A percentile compares a stretch with the other conserved stretches of the same genome.
Conservation (phyloP, 2,113 vertebrate genomes). For the Cardinalis cardinalis region DNA sequence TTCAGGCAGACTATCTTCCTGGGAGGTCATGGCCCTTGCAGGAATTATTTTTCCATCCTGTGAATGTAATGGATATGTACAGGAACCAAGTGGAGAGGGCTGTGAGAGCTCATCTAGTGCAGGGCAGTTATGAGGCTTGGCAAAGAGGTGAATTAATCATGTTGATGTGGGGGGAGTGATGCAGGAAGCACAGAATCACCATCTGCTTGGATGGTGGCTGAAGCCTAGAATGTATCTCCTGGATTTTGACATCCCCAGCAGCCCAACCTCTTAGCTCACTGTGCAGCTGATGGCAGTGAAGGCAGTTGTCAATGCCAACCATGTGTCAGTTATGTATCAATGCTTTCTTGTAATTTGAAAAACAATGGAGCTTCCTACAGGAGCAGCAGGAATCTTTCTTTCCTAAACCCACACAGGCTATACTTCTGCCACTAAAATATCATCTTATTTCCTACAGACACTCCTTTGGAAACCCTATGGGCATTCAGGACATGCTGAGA, state of each 20-base stretch:
- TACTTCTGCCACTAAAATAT: neutral
- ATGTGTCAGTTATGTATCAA: neutral
- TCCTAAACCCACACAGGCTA: neutral
- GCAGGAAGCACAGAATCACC: neutral
- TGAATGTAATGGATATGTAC: neutral
- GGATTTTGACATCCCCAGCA: neutral
- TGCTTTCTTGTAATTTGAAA: neutral
- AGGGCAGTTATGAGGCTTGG: neutral
- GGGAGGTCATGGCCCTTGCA: neutral
- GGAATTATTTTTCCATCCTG: neutral
- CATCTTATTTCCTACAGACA: neutral
- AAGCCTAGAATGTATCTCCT: neutral
- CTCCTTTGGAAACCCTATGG: neutral
- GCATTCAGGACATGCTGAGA: neutral
- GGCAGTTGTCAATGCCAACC: neutral
- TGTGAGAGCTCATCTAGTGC: neutral
- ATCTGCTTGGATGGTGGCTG: neutral
- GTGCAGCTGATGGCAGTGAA: neutral
- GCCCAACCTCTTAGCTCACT: neutral
- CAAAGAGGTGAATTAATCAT: neutral
- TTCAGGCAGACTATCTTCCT: neutral
- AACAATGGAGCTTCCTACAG: neutral
- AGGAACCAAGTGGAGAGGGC: neutral
- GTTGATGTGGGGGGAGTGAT: accelerated
- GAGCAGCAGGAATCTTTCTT: neutral